Percentiles rank a stretch among this genome's conserved stretches.
Conservation (phyloP, 1,140 invertebrate species). For the Solenopsis fugax region DNA sequence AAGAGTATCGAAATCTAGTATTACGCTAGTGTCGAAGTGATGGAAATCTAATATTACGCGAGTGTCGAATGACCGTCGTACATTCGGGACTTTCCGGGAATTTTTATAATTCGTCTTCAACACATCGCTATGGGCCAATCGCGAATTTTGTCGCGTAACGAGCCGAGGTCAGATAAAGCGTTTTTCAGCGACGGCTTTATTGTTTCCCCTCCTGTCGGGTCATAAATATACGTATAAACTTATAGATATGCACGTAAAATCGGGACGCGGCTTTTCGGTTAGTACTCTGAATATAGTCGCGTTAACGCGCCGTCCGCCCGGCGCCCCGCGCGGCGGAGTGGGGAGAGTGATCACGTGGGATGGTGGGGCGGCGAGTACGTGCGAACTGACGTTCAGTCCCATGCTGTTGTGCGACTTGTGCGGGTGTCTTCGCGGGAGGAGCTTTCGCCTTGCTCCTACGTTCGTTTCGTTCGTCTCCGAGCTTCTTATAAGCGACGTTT, state of each 20-base stretch:
- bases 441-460: background rate
- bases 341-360: conserved; percentile 49
- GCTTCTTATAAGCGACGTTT: background rate
- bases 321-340: conserved; percentile 44
- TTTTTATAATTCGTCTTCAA: background rate
- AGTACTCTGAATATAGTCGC: conserved; percentile 9
- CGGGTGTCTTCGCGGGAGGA: conserved; percentile 6
- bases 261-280: background rate
- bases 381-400: conserved; percentile 77
- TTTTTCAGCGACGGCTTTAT: background rate
- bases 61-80: background rate
- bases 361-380: conserved; percentile 38
- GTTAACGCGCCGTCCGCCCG: conserved; percentile 15
- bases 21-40: background rate
- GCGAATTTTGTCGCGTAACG: background rate
- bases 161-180: conserved; percentile 9
- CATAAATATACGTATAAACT: background rate
- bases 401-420: conserved; percentile 74
- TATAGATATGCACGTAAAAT: conserved; percentile 24
- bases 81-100: too few species aligned
- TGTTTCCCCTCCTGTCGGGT: background rate
- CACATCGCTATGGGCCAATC: too few species aligned
- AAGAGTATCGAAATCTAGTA: background rate
- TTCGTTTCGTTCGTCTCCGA: background rate
- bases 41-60: background rate